These are phyloP conservation scores for Tachysurus vachellii DNA, from an alignment of 2,113 vertebrate species.

Conservation along the genomic window DNA sequence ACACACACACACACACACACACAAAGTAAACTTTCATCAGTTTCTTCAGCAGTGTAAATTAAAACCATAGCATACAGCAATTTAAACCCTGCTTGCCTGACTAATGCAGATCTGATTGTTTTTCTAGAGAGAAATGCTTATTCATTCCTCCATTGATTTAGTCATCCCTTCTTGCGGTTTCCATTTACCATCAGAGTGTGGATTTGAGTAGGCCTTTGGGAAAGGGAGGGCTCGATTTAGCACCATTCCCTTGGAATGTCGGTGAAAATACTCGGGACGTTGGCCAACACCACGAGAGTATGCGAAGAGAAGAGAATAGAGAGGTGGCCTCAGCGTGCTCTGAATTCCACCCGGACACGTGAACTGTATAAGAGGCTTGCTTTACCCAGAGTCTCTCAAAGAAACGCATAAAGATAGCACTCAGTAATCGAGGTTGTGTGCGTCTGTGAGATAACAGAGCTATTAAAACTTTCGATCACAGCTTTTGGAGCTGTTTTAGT, in stretches of 20 bases:
- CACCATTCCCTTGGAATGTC: conserved; percentile 59
- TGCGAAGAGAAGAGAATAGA: conserved; percentile 25
- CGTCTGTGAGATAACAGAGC: conserved; percentile 4
- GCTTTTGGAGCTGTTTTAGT: neutral
- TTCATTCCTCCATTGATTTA: conserved; percentile 31
- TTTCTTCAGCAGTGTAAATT: neutral
- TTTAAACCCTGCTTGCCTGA: neutral
- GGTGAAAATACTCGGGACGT: conserved; percentile 61
- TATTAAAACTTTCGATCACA: neutral
- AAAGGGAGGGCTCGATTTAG: conserved; percentile 55
- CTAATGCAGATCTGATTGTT: neutral
- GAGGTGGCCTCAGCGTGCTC: conserved; percentile 49
- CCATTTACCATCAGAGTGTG: conserved; percentile 43
- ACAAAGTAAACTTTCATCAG: neutral
- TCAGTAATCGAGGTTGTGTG: neutral
- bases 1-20: neutral
- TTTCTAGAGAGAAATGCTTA: neutral
- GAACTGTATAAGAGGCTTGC: neutral
- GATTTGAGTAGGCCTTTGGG: conserved; percentile 54
- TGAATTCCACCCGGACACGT: conserved; percentile 14
- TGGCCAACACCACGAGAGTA: conserved; percentile 58
- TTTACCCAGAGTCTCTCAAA: neutral
- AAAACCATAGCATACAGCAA: neutral
- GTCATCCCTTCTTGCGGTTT: conserved; percentile 42
- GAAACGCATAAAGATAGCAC: neutral